Percentiles rank a stretch among this genome's conserved stretches.
phyloP scores from a whole-genome alignment of 2,113 vertebrate species.

The Atractosteus spatula region DNA sequence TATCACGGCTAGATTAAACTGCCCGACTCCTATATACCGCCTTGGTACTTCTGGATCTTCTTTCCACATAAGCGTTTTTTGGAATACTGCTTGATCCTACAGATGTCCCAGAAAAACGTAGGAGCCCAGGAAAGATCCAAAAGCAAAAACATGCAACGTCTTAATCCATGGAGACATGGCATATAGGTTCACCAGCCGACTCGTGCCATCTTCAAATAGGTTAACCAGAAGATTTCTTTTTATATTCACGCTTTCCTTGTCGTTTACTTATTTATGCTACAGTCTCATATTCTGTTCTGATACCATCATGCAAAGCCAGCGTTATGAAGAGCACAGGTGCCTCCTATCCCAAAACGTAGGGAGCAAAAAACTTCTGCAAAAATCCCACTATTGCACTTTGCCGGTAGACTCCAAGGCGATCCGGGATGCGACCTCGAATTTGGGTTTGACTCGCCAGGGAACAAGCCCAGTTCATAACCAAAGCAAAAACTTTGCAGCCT shows the following conservation, averaged over 20 bases:
- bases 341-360: constrained; percentile 46
- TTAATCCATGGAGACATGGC: constrained; percentile 78
- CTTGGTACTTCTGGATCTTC: not conserved
- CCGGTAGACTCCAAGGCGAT: constrained; percentile 32
- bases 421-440: constrained; percentile 17
- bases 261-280: constrained; percentile 77
- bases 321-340: constrained; percentile 58
- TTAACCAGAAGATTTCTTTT: constrained; percentile 72
- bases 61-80: constrained; percentile 32
- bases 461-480: constrained; percentile 19
- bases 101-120: constrained; percentile 21
- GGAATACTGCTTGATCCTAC: constrained; percentile 22
- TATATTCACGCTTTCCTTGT: constrained; percentile 70
- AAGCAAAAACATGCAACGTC: constrained; percentile 55
- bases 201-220: constrained; percentile 68
- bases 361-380: constrained; percentile 66
- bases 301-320: constrained; percentile 57
- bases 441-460: constrained; percentile 20
- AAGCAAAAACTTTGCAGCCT: constrained; percentile 20
- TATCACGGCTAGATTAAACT: not conserved
- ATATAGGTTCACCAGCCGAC: constrained; percentile 74
- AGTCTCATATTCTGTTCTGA: constrained; percentile 72
- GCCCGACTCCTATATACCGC: not conserved
- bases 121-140: constrained; percentile 25
- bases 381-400: constrained; percentile 57